Base-by-base conservation (phyloP, 2,888 invertebrate species). In the Leucophenga maculata region DNA sequence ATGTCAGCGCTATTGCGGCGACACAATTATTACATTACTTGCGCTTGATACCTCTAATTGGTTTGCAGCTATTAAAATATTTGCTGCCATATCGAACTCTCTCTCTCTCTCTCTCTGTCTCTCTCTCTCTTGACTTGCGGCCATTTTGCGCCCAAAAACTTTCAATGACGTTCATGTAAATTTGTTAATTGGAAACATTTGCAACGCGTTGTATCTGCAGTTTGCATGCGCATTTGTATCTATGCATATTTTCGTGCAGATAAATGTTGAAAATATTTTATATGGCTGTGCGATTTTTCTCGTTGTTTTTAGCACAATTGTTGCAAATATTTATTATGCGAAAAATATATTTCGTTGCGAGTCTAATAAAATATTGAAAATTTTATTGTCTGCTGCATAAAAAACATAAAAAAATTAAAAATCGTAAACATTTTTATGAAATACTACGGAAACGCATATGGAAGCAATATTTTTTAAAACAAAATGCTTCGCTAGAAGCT, bases 311-410 rank as follows among this genome's bases (percentile, higher is more conserved):
- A 18, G 39, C 39, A 39, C 68, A 71, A 72, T 72, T 76, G 67
- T 66, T 75, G 73, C 66, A 13, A 16, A 74, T 73, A 84, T 83
- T 82, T 83, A 80, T 78, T 80, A 72, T 80, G 73, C 81, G 78
- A 67, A 76, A 77, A 82, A 82, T 26, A 50, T 50, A 31, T 77
- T 72, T 67, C 69, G 76, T 65, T 69, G 69, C 80, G 77, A 75
- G 70, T 80, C 76, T 70, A 80, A 78, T 82, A 79, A 84, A 84
- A 82, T 79, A 71, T 64, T 22, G 46, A 26, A 46, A 46, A 64
- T 48, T 64, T 46, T 14, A 64, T 64, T 64, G 62, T 46, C 48
- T 48, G 20, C 14, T 46, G 44, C 39, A 44, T 18, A 64, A 48
- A 26, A 26, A 22, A 26, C 18, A 6, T 3, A 26, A 57, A 8